Conservation (phyloP, 2,113 vertebrate species). For the Ctenodactylus gundi region DNA sequence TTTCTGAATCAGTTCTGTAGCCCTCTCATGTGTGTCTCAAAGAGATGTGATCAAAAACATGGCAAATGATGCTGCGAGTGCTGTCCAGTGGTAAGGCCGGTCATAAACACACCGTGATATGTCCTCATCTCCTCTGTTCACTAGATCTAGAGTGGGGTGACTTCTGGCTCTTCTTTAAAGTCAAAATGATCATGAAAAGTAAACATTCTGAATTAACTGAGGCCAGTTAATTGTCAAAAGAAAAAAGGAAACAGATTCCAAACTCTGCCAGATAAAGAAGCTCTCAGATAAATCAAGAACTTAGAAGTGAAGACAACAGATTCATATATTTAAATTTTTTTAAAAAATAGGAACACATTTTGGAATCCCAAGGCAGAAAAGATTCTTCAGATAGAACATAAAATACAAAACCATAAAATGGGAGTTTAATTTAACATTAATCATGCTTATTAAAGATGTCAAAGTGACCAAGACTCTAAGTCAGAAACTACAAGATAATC, state of each 20-base stretch:
- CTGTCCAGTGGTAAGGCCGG: no score
- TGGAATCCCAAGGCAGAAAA: background rate
- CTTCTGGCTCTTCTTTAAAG: no score
- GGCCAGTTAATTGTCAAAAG: background rate
- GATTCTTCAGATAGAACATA: background rate
- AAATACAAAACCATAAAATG: background rate
- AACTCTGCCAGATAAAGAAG: background rate
- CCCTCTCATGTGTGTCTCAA: no score
- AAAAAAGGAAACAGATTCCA: background rate
- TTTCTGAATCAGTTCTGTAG: no score
- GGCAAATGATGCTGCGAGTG: no score
- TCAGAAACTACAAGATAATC: background rate
- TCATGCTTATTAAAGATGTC: background rate
- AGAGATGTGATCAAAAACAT: no score
- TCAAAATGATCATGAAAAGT: no score
- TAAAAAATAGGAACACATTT: background rate
- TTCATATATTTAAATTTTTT: background rate
- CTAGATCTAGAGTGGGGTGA: no score
- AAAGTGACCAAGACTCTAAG: background rate
- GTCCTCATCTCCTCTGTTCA: no score
- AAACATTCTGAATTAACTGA: no score
- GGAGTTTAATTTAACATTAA: slow-evolving; percentile 23
- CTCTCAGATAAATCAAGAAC: background rate
- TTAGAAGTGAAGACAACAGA: background rate
- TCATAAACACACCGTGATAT: no score